Evolutionary conservation across 1,140 invertebrate genomes (phyloP).

Genomic region (Drosophila subpulchrella): DNA sequence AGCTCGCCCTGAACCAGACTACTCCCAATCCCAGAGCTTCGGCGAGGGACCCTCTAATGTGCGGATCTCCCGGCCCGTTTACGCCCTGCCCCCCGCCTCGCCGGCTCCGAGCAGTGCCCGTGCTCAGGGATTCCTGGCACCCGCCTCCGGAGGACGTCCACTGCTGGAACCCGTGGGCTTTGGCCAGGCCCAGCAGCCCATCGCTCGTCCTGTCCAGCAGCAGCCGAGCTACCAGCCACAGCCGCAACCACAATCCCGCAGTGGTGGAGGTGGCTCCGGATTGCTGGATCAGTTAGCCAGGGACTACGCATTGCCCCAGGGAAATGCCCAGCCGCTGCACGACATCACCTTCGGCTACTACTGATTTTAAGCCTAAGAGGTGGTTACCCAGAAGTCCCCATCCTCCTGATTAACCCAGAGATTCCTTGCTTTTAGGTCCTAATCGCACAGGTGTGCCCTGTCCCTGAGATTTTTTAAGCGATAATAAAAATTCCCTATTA

Average conservation of each 20-base stretch:
- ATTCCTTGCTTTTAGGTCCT: conserved; percentile 52
- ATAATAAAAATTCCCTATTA: conserved; percentile 46
- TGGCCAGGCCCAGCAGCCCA: conserved; percentile 57
- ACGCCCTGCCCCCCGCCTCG: conserved; percentile 73
- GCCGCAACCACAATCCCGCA: conserved; percentile 82
- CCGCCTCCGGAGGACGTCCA: conserved; percentile 74
- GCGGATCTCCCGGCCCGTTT: conserved; percentile 80
- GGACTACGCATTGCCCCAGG: conserved; percentile 90
- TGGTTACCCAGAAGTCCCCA: not conserved
- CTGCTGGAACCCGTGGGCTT: conserved; percentile 72
- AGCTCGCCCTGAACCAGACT: conserved; percentile 77
- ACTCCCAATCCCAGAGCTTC: conserved; percentile 75
- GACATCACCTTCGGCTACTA: conserved; percentile 92
- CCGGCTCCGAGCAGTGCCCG: conserved; percentile 73
- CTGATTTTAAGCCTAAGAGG: conserved; percentile 71
- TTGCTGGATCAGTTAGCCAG: conserved; percentile 92
- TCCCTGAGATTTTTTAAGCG: conserved; percentile 33
- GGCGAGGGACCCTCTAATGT: conserved; percentile 77
- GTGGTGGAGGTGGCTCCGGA: conserved; percentile 86
- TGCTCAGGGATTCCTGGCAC: conserved; percentile 75
- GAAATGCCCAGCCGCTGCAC: conserved; percentile 88
- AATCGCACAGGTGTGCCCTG: conserved; percentile 23
- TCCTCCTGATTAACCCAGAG: conserved; percentile 27
- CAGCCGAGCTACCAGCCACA: conserved; percentile 82
- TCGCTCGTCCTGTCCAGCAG: conserved; percentile 68